These are phyloP conservation scores for Stichodactyla helianthus DNA, from an alignment of 64 coral and sea anemone species.

Conservation along the genomic window DNA sequence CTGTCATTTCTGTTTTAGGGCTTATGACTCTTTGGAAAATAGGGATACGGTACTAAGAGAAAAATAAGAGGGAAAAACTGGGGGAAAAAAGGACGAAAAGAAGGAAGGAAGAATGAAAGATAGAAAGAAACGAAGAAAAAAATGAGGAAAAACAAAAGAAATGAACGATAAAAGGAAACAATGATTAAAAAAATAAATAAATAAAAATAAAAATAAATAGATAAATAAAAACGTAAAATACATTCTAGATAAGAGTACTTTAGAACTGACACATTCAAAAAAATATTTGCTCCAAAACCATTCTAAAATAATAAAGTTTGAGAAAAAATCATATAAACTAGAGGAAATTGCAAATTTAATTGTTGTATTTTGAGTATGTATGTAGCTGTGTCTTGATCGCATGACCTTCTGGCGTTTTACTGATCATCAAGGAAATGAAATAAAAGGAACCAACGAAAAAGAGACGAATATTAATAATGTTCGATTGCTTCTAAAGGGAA, in stretches of 20 bases:
- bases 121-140: not conserved
- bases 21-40: no score
- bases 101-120: not conserved
- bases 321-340: not conserved
- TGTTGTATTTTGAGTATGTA: not conserved
- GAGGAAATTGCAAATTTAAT: not conserved
- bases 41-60: no score
- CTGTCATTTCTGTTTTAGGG: not conserved
- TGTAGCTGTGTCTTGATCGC: not conserved
- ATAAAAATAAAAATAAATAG: no score
- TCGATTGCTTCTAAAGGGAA: not conserved
- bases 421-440: not conserved
- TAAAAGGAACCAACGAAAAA: not conserved
- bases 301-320: not conserved
- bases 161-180: not conserved
- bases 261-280: no score
- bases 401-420: not conserved
- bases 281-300: no score
- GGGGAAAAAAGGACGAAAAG: not conserved
- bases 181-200: not conserved
- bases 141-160: not conserved
- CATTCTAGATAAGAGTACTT: no score
- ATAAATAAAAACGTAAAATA: no score
- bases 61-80: no score
- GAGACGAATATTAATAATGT: not conserved